phyloP scores from a whole-genome alignment of 2,888 invertebrate species.

The Dryadula phaetusa region DNA sequence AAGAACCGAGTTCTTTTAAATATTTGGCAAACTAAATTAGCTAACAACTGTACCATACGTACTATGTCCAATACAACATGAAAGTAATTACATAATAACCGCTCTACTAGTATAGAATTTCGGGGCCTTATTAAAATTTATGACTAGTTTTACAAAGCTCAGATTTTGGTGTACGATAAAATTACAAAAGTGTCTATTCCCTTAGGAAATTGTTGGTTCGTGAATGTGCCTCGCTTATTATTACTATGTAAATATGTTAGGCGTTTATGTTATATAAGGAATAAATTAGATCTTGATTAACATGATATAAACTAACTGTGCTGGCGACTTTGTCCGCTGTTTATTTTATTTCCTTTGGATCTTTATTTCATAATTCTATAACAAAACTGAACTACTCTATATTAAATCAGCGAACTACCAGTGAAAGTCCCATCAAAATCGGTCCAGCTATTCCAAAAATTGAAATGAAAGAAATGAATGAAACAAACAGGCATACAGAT shows the following conservation, averaged over 20 bases:
- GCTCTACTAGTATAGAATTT: constrained; percentile 42
- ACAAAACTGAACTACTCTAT: too few species aligned
- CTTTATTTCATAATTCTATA: too few species aligned
- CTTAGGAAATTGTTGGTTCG: constrained; percentile 26
- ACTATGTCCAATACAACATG: neutral
- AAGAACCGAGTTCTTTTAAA: too few species aligned
- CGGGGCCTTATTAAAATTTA: constrained; percentile 47
- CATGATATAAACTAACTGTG: neutral
- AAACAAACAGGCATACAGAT: too few species aligned
- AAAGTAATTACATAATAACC: constrained; percentile 4
- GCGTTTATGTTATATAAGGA: constrained; percentile 20
- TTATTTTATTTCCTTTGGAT: too few species aligned
- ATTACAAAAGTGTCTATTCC: constrained; percentile 37
- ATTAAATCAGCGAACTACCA: too few species aligned
- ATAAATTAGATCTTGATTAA: constrained; percentile 15
- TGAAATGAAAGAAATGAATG: too few species aligned
- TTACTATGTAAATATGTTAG: constrained; percentile 25
- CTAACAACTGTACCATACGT: too few species aligned
- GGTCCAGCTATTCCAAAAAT: too few species aligned
- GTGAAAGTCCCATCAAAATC: too few species aligned
- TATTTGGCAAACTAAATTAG: too few species aligned
- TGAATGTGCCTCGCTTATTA: constrained; percentile 2
- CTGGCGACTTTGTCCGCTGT: too few species aligned
- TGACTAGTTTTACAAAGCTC: constrained; percentile 44
- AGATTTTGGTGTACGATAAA: constrained; percentile 42